Evolutionary conservation across 2,113 vertebrate genomes (phyloP).

Genomic region (Perca flavescens): DNA sequence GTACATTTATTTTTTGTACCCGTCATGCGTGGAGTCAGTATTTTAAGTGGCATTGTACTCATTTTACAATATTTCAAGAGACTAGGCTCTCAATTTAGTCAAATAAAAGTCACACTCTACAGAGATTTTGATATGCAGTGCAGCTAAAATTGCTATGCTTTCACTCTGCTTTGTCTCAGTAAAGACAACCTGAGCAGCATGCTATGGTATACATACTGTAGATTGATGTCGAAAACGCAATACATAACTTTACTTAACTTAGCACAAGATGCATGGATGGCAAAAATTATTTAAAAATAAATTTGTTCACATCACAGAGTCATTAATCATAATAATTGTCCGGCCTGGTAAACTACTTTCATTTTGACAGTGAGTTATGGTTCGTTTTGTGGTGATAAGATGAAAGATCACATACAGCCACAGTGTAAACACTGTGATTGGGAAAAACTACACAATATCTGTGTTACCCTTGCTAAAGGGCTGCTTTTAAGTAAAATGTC

Average conservation of each 20-base stretch:
- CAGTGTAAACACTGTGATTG: constrained; percentile 24
- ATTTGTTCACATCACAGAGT: neutral
- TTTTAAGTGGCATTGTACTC: constrained; percentile 33
- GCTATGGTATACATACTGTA: neutral
- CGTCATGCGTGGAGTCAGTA: neutral
- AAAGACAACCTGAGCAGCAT: neutral
- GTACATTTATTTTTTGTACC: constrained; percentile 6
- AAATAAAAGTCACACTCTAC: constrained; percentile 28
- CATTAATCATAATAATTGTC: constrained; percentile 20
- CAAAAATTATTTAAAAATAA: constrained; percentile 16
- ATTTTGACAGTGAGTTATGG: constrained; percentile 31
- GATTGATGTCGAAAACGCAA: constrained; percentile 4
- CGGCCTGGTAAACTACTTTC: neutral
- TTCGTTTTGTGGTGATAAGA: constrained; percentile 27
- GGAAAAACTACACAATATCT: constrained; percentile 18
- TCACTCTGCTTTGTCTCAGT: neutral
- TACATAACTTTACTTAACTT: neutral
- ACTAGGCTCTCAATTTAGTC: constrained; percentile 25
- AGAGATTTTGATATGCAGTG: constrained; percentile 21
- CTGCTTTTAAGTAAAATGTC: constrained; percentile 48
- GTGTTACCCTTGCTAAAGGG: constrained; percentile 22
- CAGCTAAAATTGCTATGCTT: neutral
- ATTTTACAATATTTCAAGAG: constrained; percentile 32
- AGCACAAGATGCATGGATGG: neutral
- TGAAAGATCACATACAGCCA: constrained; percentile 22